A percentile compares a stretch with the other conserved stretches of the same genome.
Conservation (phyloP, 2,113 vertebrate species). For the Ammodytes dubius region DNA sequence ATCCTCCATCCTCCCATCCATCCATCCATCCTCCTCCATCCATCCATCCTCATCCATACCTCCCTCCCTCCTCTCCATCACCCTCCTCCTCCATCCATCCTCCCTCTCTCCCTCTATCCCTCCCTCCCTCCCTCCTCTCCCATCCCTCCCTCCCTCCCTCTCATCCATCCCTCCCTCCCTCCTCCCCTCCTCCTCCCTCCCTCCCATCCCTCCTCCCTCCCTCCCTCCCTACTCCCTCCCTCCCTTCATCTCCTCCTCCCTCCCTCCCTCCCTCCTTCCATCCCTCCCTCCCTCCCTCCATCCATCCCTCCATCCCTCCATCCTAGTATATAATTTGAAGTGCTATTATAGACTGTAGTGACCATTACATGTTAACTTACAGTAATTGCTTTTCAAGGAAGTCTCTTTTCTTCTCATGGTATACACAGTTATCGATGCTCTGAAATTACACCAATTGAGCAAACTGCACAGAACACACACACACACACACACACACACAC, state of each 20-base stretch:
- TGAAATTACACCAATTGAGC: no score
- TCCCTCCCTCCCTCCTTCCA: neutral
- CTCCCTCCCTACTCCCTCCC: neutral
- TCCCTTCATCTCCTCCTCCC: conserved; percentile 13
- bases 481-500: no score
- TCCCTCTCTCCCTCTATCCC: neutral
- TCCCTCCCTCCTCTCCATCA: neutral
- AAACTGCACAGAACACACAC: no score
- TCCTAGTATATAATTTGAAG: no score
- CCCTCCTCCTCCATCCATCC: neutral
- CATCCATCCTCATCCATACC: neutral
- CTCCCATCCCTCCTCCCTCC: neutral
- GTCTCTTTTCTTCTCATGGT: no score
- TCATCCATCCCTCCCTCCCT: no score
- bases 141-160: neutral
- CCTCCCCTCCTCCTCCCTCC: neutral
- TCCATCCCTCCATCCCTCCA: neutral
- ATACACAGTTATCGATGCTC: no score
- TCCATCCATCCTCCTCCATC: neutral
- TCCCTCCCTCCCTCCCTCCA: neutral
- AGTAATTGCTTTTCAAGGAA: no score
- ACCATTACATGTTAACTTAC: no score
- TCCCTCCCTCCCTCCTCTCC: neutral
- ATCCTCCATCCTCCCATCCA: neutral
- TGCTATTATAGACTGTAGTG: no score